Percentiles rank a stretch among this genome's conserved stretches.
Evolutionary conservation across 2,888 invertebrate species (phyloP).

Genomic region (Eumacrocentrus americanus): DNA sequence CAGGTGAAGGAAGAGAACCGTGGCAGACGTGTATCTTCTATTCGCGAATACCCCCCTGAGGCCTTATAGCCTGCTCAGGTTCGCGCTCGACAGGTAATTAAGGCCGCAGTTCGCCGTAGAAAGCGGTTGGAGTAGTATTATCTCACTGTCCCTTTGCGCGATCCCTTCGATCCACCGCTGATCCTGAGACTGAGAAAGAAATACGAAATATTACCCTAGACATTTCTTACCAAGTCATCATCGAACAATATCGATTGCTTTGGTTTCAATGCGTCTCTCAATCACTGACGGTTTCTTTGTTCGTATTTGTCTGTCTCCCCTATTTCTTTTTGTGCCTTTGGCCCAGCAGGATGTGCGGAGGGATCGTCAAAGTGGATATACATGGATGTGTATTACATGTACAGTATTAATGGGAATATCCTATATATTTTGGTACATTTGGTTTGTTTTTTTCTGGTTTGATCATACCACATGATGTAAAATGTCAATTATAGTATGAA

Average conservation of each 20-base stretch:
- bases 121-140: constrained; percentile 7
- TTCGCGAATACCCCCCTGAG: constrained; percentile 27
- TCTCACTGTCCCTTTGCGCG: background rate
- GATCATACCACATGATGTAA: too few relatives aligned
- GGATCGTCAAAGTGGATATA: too few relatives aligned
- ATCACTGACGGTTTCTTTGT: background rate
- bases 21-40: constrained; percentile 30
- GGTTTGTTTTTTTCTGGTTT: too few relatives aligned
- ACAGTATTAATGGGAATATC: too few relatives aligned
- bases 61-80: constrained; percentile 16
- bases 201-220: too few relatives aligned
- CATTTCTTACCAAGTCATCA: background rate
- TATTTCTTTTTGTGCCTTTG: background rate
- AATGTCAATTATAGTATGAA: too few relatives aligned
- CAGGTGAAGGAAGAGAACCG: constrained; percentile 21
- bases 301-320: background rate
- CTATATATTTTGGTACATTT: too few relatives aligned
- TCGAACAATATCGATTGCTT: background rate
- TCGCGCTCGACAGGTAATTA: constrained; percentile 35
- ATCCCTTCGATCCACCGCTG: constrained; percentile 1
- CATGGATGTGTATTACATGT: too few relatives aligned
- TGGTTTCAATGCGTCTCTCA: background rate
- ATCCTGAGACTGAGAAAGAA: too few relatives aligned
- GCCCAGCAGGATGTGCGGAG: background rate
- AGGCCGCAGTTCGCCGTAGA: constrained; percentile 22